phyloP scores from a whole-genome alignment of 2,888 invertebrate species.

The Rutpela maculata region DNA sequence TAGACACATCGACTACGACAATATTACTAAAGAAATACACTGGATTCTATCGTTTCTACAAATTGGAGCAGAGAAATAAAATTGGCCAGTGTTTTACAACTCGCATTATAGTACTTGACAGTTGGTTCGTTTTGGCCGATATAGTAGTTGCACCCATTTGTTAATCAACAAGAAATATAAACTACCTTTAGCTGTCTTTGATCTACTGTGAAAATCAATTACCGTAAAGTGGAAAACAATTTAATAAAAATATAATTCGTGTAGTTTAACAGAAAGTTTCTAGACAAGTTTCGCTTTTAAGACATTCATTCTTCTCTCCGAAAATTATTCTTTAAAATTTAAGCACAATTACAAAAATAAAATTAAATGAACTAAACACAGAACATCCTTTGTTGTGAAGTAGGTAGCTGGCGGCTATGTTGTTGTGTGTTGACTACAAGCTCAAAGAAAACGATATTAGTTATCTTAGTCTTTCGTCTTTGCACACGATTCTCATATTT shows the following conservation, averaged over 20 bases:
- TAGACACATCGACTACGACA: too few relatives aligned
- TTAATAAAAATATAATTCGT: neutral
- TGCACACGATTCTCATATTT: neutral
- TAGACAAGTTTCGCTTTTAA: neutral
- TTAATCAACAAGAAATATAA: too few relatives aligned
- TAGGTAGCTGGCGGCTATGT: neutral
- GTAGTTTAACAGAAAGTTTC: neutral
- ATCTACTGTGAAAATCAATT: too few relatives aligned
- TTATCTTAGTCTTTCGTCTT: conserved; percentile 7
- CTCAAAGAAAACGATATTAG: conserved; percentile 4
- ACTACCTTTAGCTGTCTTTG: too few relatives aligned
- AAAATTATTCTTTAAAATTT: neutral
- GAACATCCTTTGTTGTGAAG: neutral
- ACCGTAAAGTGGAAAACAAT: too few relatives aligned
- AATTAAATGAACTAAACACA: neutral
- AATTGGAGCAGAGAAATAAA: too few relatives aligned
- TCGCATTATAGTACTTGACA: too few relatives aligned
- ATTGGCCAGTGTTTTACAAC: too few relatives aligned
- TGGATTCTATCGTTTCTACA: too few relatives aligned
- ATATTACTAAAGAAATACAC: too few relatives aligned
- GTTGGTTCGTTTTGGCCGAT: too few relatives aligned
- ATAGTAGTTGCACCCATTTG: too few relatives aligned
- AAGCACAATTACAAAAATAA: neutral
- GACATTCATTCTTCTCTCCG: neutral
- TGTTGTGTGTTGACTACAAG: neutral